Base-by-base conservation (phyloP, 2,113 vertebrate species). In the Mastomys natalensis region DNA sequence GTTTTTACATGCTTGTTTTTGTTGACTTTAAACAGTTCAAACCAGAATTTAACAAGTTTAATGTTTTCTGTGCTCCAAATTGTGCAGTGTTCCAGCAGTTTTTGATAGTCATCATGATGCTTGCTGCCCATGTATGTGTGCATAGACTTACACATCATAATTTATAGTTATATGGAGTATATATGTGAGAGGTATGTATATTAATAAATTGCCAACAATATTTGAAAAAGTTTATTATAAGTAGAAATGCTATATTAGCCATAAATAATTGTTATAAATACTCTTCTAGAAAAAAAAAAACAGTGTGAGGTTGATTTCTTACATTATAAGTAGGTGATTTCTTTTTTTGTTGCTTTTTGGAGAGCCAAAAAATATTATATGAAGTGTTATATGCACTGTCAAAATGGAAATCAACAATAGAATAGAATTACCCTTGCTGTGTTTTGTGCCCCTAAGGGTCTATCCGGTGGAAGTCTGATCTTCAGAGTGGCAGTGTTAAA, bases 1-100 rank as follows among this genome's bases (percentile, higher is more conserved):
- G 7, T 90, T 92, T 87, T 74, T 62, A 48, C 60, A 6, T 64
- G 90, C 68, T 58, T 88, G 37, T 81, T 90, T 87, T 91, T 77
- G 60, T 24, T 91, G 43, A 87, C n/a, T 87, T 92, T 87, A 53
- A 51, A 40, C 40, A 89, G 70, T n/a, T 84, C 22, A 77, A 93
- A 60, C 13, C 12, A 90, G 3, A 62, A 94, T 95, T 90, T 94
- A 95, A 53, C 24, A 40, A 90, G 2, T 72, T 66, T 34, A 82
- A 55, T 48, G 45, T 78, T 95, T 94, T 77, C 40, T 66, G 94
- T 87, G 37, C n/a, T 51, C 48, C 43, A 89, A 89, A 72, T 82
- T 11, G 80, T 89, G 9, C 31, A 68, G 29, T 73, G 26, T 40
- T 92, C 45, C 92, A 89, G n/a, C n/a, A 84, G 66, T 81, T 34